Conservation (phyloP, 2,113 vertebrate genomes). For the Zosterops japonicus region DNA sequence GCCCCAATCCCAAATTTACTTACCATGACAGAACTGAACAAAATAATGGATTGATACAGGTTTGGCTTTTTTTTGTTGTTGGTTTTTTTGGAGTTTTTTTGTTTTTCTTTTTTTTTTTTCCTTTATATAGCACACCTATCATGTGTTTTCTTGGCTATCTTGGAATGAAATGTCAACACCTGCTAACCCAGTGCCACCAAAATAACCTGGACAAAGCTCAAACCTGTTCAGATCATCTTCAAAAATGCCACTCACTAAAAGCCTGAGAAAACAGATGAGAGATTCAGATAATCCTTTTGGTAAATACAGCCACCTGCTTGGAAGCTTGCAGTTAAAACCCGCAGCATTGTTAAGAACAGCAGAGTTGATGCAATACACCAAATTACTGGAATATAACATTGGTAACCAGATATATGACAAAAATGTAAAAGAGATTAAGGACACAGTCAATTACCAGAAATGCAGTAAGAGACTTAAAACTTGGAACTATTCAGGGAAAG, state of each 20-base stretch:
- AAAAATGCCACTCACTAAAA: slow-evolving; percentile 20
- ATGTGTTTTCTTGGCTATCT: background rate
- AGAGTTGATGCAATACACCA: background rate
- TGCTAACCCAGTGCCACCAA: background rate
- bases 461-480: slow-evolving; percentile 10
- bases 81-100: too few relatives aligned
- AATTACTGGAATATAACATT: slow-evolving; percentile 36
- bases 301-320: slow-evolving; percentile 54
- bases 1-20: background rate
- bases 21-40: background rate
- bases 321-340: background rate
- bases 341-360: background rate
- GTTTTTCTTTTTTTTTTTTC: background rate
- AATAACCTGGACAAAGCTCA: slow-evolving; percentile 1
- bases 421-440: slow-evolving; percentile 48
- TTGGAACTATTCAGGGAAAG: slow-evolving; percentile 19
- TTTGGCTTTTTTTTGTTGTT: too few relatives aligned
- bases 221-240: background rate
- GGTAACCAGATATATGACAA: slow-evolving; percentile 42
- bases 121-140: background rate
- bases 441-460: slow-evolving; percentile 26
- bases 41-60: background rate
- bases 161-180: background rate
- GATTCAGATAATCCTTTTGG: slow-evolving; percentile 26
- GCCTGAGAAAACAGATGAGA: slow-evolving; percentile 54